Evolutionary conservation across 2,888 invertebrate species (phyloP), one percentile per base, ranked within the genome.

Genomic region (Apotomis capreana): DNA sequence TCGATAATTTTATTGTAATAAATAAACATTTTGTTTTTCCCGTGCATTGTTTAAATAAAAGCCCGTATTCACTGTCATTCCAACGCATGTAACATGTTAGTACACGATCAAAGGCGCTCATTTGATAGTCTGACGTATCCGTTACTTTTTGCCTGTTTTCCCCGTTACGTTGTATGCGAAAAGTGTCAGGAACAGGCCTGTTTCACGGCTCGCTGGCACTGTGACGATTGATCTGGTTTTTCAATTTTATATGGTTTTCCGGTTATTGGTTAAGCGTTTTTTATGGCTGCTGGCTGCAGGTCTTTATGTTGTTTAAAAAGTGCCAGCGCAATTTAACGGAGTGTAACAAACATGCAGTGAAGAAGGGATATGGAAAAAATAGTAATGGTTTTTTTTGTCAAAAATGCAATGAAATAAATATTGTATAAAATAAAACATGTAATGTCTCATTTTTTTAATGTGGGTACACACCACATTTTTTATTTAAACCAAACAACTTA

Each of bases 161-260:
- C 40, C 40, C 40, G 40, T 40, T 5, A 52, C 44, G 59, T 15
- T 12, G 40, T 40, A 15, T 44, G 52, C 5, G 40, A 51, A 13
- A 37, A n/a, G 46, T 12, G 59, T 68, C 68, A 37, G 51, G 0
- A 40, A 26, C 60, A 68, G 40, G n/a, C 40, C 8, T 0, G 15
- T 44, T 68, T 44, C 44, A 13, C 13, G 44, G 15, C n/a, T 68
- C 52, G 44, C 59, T 44, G n/a, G 10, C 15, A 54, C 44, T 68
- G 40, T 52, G 52, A 65, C 60, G 26, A 26, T 60, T 44, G 40
- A 12, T 15, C 49, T 36, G n/a, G 58, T 67, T 67, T 58, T 57
- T 49, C 15, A 8, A 52, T 51, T 58, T 37, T 58, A 5, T 15
- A 13, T n/a, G 5, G 15, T 12, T 12, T 40, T 37, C 40, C 52